Evolutionary conservation across 2,797 vertebrate species (phyloP), one percentile per base, ranked within the genome.

Genomic region (Petrocephalus schoutedeni): DNA sequence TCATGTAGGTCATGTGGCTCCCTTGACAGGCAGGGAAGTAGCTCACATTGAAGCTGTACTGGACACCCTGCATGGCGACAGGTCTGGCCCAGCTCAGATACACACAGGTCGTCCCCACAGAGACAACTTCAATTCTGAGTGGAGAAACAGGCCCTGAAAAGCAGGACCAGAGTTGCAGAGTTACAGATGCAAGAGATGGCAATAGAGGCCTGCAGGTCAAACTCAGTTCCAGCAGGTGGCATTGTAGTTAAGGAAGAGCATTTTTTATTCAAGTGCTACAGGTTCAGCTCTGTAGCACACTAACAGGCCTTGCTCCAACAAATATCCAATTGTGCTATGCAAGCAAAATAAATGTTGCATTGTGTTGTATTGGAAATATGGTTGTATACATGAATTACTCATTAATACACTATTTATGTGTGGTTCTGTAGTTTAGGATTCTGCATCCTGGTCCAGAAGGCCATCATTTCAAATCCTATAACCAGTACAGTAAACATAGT

Each of bases 1-100:
- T 14, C 16, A n/a, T 6, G 19, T 53, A 58, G 54, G 71, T 57
- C 16, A 28, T 16, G 16, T 0, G 19, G 19, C 9, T 45, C 51
- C 67, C n/a, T 19, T 36, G 19, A 41, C 54, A 86, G 36, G 7
- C 28, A 32, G 87, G 41, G 53, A 19, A 0, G 4, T 80, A 77
- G 71, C 53, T 87, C 19, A 87, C 10, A 19, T 59, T 87, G 87
- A 87, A 87, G 71, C 32, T 80, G 87, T 87, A 53, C 12, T 36
- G 28, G 28, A 58, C n/a, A 53, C 4, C 32, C 14, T 10, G 23
- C 87, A 87, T 87, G 51, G 71, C 8, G 19, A 28, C 28, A 12
- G 87, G 87, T 41, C 71, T 80, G 16, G 41, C 32, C 71, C 71
- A 87, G 14, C 54, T 41, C 28, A 87, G 87, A 3, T 8, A 45